Conservation (phyloP, 2,888 invertebrate species). For the Lepidochitona cinerea region DNA sequence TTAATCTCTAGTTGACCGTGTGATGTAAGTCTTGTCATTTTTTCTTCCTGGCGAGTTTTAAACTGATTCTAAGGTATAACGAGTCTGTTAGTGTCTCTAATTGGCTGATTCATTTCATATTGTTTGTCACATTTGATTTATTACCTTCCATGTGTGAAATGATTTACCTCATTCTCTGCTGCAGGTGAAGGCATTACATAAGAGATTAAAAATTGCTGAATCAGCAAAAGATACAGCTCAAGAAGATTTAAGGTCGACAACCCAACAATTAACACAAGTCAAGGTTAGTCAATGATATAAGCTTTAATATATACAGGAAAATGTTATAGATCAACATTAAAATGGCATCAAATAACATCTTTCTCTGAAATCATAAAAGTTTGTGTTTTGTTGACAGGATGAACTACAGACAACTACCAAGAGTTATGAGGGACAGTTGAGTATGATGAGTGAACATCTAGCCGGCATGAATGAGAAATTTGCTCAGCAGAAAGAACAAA, state of each 20-base stretch:
- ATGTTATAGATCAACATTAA: too few species aligned
- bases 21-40: too few species aligned
- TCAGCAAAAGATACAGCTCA: constrained; percentile 74
- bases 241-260: constrained; percentile 74
- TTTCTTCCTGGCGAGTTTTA: too few species aligned
- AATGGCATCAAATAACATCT: too few species aligned
- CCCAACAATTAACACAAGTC: constrained; percentile 73
- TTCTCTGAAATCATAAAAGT: too few species aligned
- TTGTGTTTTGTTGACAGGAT: constrained; percentile 72
- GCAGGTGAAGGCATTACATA: constrained; percentile 72
- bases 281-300: constrained; percentile 64
- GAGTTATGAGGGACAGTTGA: constrained; percentile 80
- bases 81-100: too few species aligned
- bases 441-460: constrained; percentile 84
- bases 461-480: constrained; percentile 88
- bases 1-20: too few species aligned
- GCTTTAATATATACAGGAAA: too few species aligned
- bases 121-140: not conserved
- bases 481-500: constrained; percentile 84
- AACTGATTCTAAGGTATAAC: too few species aligned
- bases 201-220: constrained; percentile 75
- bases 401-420: constrained; percentile 78
- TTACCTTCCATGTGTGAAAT: not conserved
- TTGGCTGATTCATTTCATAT: too few species aligned
- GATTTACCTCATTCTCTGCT: not conserved